Conservation (phyloP, 2,797 vertebrate species). For the Psittacula derbiana region DNA sequence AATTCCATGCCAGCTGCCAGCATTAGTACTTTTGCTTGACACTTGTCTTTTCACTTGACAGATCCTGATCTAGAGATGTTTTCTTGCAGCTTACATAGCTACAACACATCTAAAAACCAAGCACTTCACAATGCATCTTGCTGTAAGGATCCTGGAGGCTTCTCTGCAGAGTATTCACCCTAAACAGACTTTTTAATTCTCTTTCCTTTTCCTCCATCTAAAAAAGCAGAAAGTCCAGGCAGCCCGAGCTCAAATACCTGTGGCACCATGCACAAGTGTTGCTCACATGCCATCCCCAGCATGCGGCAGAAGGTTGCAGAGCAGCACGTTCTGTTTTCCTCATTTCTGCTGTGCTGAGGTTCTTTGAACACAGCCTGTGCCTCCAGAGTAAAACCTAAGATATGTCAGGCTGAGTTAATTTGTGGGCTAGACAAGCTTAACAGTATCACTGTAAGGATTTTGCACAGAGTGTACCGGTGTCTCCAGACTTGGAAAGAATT, state of each 20-base stretch:
- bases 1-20: neutral
- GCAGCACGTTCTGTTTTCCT: neutral
- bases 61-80: neutral
- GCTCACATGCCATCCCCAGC: rapidly evolving
- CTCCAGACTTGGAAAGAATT: conserved; percentile 59
- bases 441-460: conserved; percentile 10
- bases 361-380: neutral
- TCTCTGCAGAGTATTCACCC: neutral
- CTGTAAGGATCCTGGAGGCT: neutral
- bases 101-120: neutral
- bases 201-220: neutral
- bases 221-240: neutral
- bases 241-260: rapidly evolving
- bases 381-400: conserved; percentile 31
- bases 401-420: conserved; percentile 32
- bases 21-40: neutral
- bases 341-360: neutral
- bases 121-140: neutral
- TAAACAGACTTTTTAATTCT: neutral
- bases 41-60: neutral
- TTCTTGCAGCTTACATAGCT: neutral
- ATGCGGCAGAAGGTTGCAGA: rapidly evolving
- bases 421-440: conserved; percentile 40
- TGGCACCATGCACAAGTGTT: rapidly evolving
- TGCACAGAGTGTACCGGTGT: conserved; percentile 44